These are phyloP conservation scores for Xenopus laevis DNA, from an alignment of 2,113 vertebrate genomes.

Conservation along the genomic window DNA sequence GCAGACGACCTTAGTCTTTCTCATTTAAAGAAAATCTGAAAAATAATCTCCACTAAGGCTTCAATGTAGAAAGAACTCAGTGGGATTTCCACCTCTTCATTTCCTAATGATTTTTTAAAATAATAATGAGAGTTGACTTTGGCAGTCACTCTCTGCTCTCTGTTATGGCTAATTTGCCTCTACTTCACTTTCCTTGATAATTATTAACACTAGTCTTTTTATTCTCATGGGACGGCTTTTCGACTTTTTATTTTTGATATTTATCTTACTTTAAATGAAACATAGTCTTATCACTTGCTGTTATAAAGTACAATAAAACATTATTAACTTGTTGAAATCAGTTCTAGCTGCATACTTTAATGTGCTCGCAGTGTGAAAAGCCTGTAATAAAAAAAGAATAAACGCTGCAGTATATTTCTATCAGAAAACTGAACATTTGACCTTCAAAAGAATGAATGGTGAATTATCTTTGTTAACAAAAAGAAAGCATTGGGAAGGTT, in stretches of 20 bases:
- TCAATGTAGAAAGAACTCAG: slow-evolving; percentile 69
- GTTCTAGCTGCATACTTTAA: slow-evolving; percentile 55
- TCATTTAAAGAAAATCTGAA: slow-evolving; percentile 69
- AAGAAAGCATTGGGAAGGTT: too few relatives aligned
- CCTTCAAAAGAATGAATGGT: slow-evolving; percentile 56
- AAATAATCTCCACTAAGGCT: slow-evolving; percentile 68
- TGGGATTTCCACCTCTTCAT: slow-evolving; percentile 78
- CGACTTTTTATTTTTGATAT: slow-evolving; percentile 61
- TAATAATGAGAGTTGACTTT: slow-evolving; percentile 79
- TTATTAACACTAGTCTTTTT: slow-evolving; percentile 97
- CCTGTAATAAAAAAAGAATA: slow-evolving; percentile 66
- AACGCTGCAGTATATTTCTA: slow-evolving; percentile 50
- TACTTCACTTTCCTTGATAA: slow-evolving; percentile 81
- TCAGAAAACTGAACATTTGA: slow-evolving; percentile 63
- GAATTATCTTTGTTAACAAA: slow-evolving; percentile 42
- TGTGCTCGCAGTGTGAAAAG: slow-evolving; percentile 61
- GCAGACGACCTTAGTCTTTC: slow-evolving; percentile 67
- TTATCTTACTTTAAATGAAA: slow-evolving; percentile 53
- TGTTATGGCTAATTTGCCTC: slow-evolving; percentile 94
- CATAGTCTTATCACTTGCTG: too few relatives aligned
- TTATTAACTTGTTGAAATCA: slow-evolving; percentile 59
- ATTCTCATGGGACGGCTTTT: slow-evolving; percentile 77
- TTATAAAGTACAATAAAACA: slow-evolving; percentile 49
- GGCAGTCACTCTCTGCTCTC: slow-evolving; percentile 80
- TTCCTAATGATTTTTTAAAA: slow-evolving; percentile 82